Conservation (phyloP, 2,113 vertebrate species). For the human region GRCh38 chr17:32375001-32375500, state of each 20-base stretch:
- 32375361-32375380: constrained; percentile 33
- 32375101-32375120: background rate
- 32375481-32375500: background rate
- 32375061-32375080: background rate
- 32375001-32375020: background rate
- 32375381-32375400: constrained; percentile 23
- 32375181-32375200: constrained; percentile 25
- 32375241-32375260: background rate
- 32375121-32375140: constrained; percentile 25
- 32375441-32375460: background rate
- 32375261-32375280: background rate
- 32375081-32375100: background rate
- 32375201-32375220: background rate
- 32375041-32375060: constrained; percentile 15
- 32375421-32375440: background rate
- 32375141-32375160: background rate
- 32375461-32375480: background rate
- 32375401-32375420: background rate
- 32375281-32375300: constrained; percentile 24
- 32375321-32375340: background rate
- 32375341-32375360: background rate
- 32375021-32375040: constrained; percentile 3
- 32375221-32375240: background rate
- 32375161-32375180: constrained; percentile 8
- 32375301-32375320: background rate